Evolutionary conservation across 2,113 vertebrate genomes (phyloP).

Genomic region (Podarcis muralis): DNA sequence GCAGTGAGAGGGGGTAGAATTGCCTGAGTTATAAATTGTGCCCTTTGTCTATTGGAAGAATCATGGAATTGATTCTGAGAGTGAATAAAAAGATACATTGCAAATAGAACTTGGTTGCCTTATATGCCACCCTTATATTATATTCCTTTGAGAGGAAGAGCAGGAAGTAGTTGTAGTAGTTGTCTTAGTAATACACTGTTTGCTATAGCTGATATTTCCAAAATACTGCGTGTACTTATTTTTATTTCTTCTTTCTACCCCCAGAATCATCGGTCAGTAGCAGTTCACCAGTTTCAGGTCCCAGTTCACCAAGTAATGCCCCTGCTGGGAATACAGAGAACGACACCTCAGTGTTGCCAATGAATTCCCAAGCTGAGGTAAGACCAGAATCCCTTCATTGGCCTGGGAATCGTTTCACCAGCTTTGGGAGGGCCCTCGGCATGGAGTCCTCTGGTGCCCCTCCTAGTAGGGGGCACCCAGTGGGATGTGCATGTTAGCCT

Average conservation of each 20-base stretch:
- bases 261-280: conserved; percentile 91
- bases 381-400: conserved; percentile 12
- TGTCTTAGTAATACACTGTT: neutral
- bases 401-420: neutral
- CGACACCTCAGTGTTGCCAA: conserved; percentile 84
- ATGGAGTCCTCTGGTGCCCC: neutral
- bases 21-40: conserved; percentile 35
- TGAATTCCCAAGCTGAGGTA: conserved; percentile 91
- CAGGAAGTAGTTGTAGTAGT: too few species aligned
- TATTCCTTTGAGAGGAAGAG: too few species aligned
- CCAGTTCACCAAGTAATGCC: conserved; percentile 94
- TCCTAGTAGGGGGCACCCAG: neutral
- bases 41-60: conserved; percentile 9
- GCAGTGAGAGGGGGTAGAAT: neutral
- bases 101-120: neutral
- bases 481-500: neutral
- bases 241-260: conserved; percentile 51
- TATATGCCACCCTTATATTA: neutral
- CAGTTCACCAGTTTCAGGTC: conserved; percentile 92
- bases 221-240: conserved; percentile 20
- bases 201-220: conserved; percentile 12
- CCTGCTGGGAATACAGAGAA: conserved; percentile 89
- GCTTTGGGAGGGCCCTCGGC: neutral
- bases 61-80: conserved; percentile 5
- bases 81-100: neutral